Percentiles rank a stretch among this genome's conserved stretches.
Conservation (phyloP, 2,113 vertebrate species). For the Noctilio leporinus region DNA sequence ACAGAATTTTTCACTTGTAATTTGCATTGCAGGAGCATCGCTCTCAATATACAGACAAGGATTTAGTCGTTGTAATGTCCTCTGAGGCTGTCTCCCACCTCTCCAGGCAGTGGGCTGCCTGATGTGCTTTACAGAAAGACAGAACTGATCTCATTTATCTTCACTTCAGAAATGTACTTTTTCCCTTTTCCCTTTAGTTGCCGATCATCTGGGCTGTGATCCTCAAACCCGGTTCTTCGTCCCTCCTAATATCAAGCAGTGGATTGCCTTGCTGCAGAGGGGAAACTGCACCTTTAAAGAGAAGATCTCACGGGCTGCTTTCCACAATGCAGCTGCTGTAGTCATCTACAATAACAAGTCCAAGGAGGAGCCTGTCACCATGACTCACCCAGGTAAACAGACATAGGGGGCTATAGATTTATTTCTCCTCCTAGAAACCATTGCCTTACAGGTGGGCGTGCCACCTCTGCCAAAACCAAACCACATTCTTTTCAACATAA, state of each 20-base stretch:
- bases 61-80: not conserved
- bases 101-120: not conserved
- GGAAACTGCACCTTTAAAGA: conserved; percentile 98
- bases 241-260: conserved; percentile 90
- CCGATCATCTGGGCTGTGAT: conserved; percentile 94
- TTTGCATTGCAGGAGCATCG: not conserved
- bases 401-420: not conserved
- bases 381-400: conserved; percentile 95
- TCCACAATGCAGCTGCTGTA: conserved; percentile 93
- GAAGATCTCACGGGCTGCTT: conserved; percentile 93
- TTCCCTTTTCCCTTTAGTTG: conserved; percentile 76
- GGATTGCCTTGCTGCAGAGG: conserved; percentile 95
- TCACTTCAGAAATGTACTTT: not conserved
- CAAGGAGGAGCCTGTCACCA: conserved; percentile 91
- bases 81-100: not conserved
- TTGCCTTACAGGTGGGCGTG: not conserved
- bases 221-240: conserved; percentile 91
- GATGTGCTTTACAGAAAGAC: not conserved
- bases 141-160: not conserved
- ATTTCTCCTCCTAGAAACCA: not conserved
- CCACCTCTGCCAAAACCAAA: not conserved
- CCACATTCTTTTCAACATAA: not conserved
- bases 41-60: not conserved
- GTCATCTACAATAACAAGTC: conserved; percentile 97
- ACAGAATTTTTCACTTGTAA: not conserved